phyloP scores from a whole-genome alignment of 1,140 invertebrate species.

The Bathynomus jamesi region DNA sequence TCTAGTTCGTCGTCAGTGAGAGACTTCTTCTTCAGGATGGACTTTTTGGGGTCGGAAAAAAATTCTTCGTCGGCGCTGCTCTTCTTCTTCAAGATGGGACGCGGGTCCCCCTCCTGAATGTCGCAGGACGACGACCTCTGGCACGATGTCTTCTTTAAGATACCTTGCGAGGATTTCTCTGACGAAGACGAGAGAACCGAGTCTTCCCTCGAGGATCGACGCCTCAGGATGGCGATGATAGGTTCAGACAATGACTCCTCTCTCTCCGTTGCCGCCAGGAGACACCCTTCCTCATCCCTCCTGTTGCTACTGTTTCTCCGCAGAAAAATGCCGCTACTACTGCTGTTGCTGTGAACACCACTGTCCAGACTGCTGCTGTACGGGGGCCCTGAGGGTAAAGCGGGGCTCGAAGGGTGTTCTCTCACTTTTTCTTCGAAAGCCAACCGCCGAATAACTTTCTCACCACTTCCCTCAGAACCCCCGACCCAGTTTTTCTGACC shows the following conservation, averaged over 20 bases:
- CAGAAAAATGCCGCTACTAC: no score
- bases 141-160: conserved; percentile 38
- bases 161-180: conserved; percentile 34
- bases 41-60: conserved; percentile 50
- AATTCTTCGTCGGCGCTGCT: conserved; percentile 38
- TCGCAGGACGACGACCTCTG: no score
- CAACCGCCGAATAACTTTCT: conserved; percentile 35
- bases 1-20: conserved; percentile 65
- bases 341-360: no score
- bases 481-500: conserved; percentile 37
- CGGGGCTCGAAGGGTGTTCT: conserved; percentile 19
- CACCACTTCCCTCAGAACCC: conserved; percentile 36
- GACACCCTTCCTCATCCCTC: conserved; percentile 7
- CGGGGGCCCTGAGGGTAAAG: conserved; percentile 36
- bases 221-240: no score
- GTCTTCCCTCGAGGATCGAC: no score
- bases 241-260: no score
- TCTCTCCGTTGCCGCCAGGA: no score
- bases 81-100: conserved; percentile 73
- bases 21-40: conserved; percentile 75
- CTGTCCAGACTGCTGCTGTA: conserved; percentile 12
- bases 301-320: conserved; percentile 19
- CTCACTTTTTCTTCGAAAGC: conserved; percentile 32
- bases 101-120: conserved; percentile 57
- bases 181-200: no score